Percentiles rank a stretch among this genome's conserved stretches.
These are phyloP conservation scores for Oligia fasciuncula DNA, from an alignment of 2,888 invertebrate genomes.

Conservation along the genomic window DNA sequence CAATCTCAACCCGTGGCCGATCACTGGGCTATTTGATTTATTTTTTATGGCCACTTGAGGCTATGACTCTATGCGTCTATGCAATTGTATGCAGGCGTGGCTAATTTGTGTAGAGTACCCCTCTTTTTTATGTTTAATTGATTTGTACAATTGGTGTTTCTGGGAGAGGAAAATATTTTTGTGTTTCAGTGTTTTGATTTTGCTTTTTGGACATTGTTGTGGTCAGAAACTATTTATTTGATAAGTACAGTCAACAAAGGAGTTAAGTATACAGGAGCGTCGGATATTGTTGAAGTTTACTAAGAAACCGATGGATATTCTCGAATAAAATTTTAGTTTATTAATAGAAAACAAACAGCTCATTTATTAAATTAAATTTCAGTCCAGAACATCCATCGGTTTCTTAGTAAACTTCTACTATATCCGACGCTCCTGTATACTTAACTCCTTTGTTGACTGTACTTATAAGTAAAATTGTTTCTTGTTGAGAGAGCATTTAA, in stretches of 20 bases:
- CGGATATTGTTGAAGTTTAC: too few relatives aligned
- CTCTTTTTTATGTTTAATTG: slow-evolving; percentile 47
- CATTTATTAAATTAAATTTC: too few relatives aligned
- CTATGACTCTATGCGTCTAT: slow-evolving; percentile 61
- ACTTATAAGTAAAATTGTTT: too few relatives aligned
- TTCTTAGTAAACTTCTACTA: too few relatives aligned
- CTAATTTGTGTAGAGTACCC: slow-evolving; percentile 73
- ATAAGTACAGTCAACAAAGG: too few relatives aligned
- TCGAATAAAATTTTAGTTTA: too few relatives aligned
- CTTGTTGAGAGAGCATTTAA: not conserved
- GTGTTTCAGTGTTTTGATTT: slow-evolving; percentile 2
- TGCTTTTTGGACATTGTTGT: not conserved
- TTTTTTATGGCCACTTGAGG: slow-evolving; percentile 81
- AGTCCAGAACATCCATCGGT: too few relatives aligned
- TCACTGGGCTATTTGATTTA: slow-evolving; percentile 79
- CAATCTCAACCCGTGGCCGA: slow-evolving; percentile 75
- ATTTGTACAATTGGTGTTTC: slow-evolving; percentile 44
- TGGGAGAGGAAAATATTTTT: not conserved
- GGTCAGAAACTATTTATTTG: not conserved
- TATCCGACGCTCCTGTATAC: too few relatives aligned
- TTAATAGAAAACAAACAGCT: too few relatives aligned
- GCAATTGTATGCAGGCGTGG: slow-evolving; percentile 83
- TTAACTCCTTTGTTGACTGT: too few relatives aligned
- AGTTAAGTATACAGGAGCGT: too few relatives aligned
- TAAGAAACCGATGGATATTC: too few relatives aligned